Evolutionary conservation across 2,113 vertebrate genomes (phyloP).

Genomic region (Trogon melanurus): DNA sequence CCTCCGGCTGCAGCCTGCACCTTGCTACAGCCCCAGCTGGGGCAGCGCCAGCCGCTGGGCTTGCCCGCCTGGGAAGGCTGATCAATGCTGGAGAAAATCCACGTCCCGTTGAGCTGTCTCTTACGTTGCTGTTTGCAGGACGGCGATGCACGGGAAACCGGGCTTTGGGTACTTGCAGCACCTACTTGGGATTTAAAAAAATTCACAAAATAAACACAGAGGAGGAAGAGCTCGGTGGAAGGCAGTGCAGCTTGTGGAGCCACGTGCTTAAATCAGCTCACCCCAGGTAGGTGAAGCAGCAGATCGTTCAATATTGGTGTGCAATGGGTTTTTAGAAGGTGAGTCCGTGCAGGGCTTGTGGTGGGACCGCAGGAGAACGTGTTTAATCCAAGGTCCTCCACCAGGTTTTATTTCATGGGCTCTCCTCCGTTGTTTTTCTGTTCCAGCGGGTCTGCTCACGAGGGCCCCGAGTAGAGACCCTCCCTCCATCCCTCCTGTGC

Average conservation of each 20-base stretch:
- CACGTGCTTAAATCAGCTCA: fast-evolving
- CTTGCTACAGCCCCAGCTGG: neutral
- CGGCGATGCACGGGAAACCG: neutral
- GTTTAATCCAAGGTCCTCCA: neutral
- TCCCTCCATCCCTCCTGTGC: neutral
- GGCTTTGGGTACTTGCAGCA: neutral
- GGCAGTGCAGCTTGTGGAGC: fast-evolving
- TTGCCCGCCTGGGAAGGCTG: neutral
- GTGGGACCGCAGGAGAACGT: neutral
- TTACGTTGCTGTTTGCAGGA: neutral
- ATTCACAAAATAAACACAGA: neutral
- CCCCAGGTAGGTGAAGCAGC: neutral
- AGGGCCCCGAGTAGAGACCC: neutral
- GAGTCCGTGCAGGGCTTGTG: fast-evolving
- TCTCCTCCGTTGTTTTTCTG: neutral
- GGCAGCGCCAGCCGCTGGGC: neutral
- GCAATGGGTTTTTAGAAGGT: neutral
- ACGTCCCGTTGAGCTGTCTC: neutral
- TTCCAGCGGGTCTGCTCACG: neutral
- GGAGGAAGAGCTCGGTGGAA: neutral
- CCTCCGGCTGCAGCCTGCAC: neutral
- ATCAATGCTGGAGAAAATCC: neutral
- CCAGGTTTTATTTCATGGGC: neutral
- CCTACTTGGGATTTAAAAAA: neutral
- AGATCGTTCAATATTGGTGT: neutral